Evolutionary conservation across 2,888 invertebrate species (phyloP).

Genomic region (Hofmannophila pseudospretella): DNA sequence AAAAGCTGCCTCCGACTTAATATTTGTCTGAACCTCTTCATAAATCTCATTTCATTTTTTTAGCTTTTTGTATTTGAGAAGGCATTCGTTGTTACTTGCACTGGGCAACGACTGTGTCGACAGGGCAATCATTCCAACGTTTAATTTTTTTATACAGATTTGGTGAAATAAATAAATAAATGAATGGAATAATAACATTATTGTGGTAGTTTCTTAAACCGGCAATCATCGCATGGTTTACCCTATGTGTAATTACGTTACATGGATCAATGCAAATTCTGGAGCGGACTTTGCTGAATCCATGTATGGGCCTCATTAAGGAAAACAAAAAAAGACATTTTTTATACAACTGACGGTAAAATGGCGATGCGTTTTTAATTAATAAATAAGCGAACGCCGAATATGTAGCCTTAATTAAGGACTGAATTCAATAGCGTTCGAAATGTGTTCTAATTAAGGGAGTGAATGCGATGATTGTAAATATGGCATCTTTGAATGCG

Average conservation of each 20-base stretch:
- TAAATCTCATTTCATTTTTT: too few relatives aligned
- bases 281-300: slow-evolving; percentile 41
- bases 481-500: slow-evolving; percentile 5
- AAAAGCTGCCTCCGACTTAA: too few relatives aligned
- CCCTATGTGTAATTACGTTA: slow-evolving; percentile 40
- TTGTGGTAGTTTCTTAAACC: too few relatives aligned
- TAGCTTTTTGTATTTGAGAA: too few relatives aligned
- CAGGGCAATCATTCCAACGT: too few relatives aligned
- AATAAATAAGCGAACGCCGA: slow-evolving; percentile 40
- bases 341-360: slow-evolving; percentile 43
- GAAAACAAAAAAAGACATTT: slow-evolving; percentile 39
- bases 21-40: too few relatives aligned
- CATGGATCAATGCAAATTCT: slow-evolving; percentile 61
- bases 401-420: slow-evolving; percentile 8
- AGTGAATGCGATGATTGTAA: neutral
- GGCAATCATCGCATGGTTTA: too few relatives aligned
- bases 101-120: too few relatives aligned
- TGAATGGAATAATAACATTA: too few relatives aligned
- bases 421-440: slow-evolving; percentile 1
- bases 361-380: slow-evolving; percentile 57
- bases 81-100: too few relatives aligned
- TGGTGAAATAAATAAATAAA: too few relatives aligned
- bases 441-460: slow-evolving; percentile 13
- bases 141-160: too few relatives aligned
- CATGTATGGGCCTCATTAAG: slow-evolving; percentile 69